phyloP scores from a whole-genome alignment of 1,140 invertebrate genomes.

The Lethrus apterus region DNA sequence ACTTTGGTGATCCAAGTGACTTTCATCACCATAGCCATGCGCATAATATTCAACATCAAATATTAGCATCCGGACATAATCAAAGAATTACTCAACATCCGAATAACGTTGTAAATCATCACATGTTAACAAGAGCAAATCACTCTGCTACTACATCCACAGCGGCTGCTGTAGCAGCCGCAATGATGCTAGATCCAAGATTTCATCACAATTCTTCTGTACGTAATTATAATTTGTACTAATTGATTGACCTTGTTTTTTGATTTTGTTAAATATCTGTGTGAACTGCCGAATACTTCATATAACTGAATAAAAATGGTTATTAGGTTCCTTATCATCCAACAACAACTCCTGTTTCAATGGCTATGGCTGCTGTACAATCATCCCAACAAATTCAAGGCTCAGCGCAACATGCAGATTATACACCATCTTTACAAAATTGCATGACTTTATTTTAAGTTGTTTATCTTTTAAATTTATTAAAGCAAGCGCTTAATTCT shows the following conservation, averaged over 20 bases:
- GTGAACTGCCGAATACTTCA: background rate
- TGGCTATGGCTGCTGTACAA: constrained; percentile 40
- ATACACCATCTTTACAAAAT: constrained; percentile 41
- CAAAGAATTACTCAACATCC: constrained; percentile 31
- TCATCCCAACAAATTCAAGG: constrained; percentile 39
- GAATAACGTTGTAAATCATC: constrained; percentile 32
- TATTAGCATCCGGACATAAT: constrained; percentile 32
- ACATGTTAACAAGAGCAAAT: constrained; percentile 34
- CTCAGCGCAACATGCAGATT: constrained; percentile 38
- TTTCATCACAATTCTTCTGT: constrained; percentile 40
- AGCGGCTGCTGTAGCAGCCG: constrained; percentile 39
- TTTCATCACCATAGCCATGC: constrained; percentile 36
- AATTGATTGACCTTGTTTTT: background rate
- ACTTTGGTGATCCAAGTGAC: constrained; percentile 35
- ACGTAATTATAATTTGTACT: too few species aligned
- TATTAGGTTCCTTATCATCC: constrained; percentile 39
- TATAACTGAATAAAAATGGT: constrained; percentile 1
- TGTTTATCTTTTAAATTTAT: too few species aligned
- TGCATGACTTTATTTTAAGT: constrained; percentile 41
- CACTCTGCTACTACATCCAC: constrained; percentile 38
- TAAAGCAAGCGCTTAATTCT: too few species aligned
- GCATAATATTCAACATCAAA: constrained; percentile 38
- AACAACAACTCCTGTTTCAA: constrained; percentile 39
- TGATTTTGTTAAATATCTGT: background rate
- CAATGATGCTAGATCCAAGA: constrained; percentile 41